Percentiles rank a stretch among this genome's conserved stretches.
These are phyloP conservation scores for Tangara arthus DNA, from an alignment of 2,797 vertebrate genomes.

Conservation along the genomic window DNA sequence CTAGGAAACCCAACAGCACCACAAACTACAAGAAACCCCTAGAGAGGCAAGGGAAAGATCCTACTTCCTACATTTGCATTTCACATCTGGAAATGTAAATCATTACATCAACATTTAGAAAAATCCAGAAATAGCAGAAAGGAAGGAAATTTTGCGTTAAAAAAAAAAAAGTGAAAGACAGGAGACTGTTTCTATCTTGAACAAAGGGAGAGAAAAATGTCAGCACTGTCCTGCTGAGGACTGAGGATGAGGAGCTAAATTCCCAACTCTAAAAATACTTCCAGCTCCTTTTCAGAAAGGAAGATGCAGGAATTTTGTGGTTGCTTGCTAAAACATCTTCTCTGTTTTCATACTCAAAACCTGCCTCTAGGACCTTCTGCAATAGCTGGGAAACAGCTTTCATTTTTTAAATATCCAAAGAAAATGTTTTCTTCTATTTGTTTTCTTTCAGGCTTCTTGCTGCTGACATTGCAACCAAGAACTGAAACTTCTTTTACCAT, in stretches of 20 bases:
- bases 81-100: constrained; percentile 24
- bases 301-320: background rate
- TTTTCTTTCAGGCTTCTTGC: background rate
- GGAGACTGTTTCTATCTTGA: background rate
- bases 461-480: background rate
- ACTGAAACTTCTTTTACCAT: background rate
- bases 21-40: background rate
- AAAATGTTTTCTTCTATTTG: background rate
- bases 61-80: constrained; percentile 16
- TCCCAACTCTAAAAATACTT: background rate
- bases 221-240: background rate
- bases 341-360: background rate
- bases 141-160: background rate
- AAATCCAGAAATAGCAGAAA: constrained; percentile 23
- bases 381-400: background rate
- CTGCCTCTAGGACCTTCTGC: background rate
- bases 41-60: background rate
- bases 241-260: background rate
- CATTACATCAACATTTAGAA: background rate
- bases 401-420: background rate
- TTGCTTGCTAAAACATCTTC: background rate
- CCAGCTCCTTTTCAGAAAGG: background rate
- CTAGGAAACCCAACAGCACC: background rate
- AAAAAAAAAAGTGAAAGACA: background rate
- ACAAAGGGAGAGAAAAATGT: background rate